Conservation (phyloP, 2,888 invertebrate species). For the Azorinus chamasolen region DNA sequence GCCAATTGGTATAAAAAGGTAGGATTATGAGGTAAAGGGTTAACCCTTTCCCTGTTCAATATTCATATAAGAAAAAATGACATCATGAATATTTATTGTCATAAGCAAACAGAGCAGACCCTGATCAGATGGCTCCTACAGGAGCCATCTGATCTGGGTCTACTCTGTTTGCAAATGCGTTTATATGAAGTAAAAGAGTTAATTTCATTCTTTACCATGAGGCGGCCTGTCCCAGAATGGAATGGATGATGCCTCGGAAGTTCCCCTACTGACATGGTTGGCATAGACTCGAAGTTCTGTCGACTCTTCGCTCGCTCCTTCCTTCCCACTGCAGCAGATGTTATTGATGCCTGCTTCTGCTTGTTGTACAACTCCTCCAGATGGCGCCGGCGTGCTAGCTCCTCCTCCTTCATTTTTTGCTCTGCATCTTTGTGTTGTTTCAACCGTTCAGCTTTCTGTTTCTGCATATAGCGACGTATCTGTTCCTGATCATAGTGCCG, state of each 20-base stretch:
- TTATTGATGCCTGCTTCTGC: conserved; percentile 68
- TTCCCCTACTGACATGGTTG: conserved; percentile 44
- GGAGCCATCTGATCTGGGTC: too few relatives aligned
- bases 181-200: too few relatives aligned
- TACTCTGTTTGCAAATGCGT: too few relatives aligned
- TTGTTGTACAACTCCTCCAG: conserved; percentile 74
- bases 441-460: conserved; percentile 88
- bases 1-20: too few relatives aligned
- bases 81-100: too few relatives aligned
- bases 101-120: too few relatives aligned
- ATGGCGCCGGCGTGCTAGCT: conserved; percentile 85
- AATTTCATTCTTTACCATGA: conserved; percentile 42
- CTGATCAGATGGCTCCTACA: too few relatives aligned
- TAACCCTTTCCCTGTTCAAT: too few relatives aligned
- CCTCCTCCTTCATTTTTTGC: conserved; percentile 79
- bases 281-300: conserved; percentile 28
- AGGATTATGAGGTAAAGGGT: too few relatives aligned
- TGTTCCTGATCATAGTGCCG: conserved; percentile 90
- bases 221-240: conserved; percentile 53
- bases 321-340: conserved; percentile 41
- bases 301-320: conserved; percentile 45
- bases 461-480: conserved; percentile 88
- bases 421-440: conserved; percentile 86
- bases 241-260: conserved; percentile 65
- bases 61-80: too few relatives aligned